Conservation (phyloP, 2,888 invertebrate species). For the Pilophorus perplexus region DNA sequence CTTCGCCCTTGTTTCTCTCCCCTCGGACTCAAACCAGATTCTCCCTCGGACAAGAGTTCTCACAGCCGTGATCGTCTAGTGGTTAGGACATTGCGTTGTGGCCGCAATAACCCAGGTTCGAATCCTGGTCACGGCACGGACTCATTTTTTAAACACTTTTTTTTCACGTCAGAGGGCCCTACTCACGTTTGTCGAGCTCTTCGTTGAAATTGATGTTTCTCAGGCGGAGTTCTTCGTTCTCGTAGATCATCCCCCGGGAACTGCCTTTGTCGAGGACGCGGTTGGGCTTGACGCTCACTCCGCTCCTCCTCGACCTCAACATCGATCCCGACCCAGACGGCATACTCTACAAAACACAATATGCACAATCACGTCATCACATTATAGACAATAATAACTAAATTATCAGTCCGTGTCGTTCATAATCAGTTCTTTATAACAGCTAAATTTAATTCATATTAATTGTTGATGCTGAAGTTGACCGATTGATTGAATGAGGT, state of each 20-base stretch:
- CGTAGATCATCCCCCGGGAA: conserved; percentile 89
- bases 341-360: conserved; percentile 53
- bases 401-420: too few relatives aligned
- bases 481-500: too few relatives aligned
- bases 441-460: too few relatives aligned
- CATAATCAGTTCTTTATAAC: too few relatives aligned
- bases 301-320: conserved; percentile 81
- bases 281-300: conserved; percentile 86
- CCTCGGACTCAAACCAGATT: too few relatives aligned
- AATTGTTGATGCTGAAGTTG: too few relatives aligned
- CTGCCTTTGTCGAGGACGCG: conserved; percentile 86
- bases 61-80: conserved; percentile 33
- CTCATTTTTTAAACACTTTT: neutral
- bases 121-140: conserved; percentile 15
- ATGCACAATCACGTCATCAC: too few relatives aligned
- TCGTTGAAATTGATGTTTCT: conserved; percentile 90
- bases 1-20: neutral
- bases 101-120: conserved; percentile 26
- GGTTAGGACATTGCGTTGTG: conserved; percentile 37
- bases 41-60: neutral
- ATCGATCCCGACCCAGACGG: conserved; percentile 60
- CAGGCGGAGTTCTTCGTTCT: conserved; percentile 85
- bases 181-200: conserved; percentile 82
- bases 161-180: too few relatives aligned
- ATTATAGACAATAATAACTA: too few relatives aligned